Conservation (phyloP, 2,888 invertebrate genomes). For the Amblyjoppa proteus region DNA sequence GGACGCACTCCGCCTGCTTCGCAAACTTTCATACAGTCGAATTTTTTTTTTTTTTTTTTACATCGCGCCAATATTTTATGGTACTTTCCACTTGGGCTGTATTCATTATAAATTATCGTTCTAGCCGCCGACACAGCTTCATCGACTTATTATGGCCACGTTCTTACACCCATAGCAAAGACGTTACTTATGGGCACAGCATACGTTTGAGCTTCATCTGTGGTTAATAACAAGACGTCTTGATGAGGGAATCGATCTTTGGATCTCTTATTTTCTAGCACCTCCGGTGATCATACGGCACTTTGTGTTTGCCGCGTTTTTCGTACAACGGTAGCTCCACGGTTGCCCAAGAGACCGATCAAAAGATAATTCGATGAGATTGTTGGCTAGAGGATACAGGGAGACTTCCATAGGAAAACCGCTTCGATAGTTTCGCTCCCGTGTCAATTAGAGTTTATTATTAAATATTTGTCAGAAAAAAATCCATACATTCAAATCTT, state of each 20-base stretch:
- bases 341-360: slow-evolving; percentile 62
- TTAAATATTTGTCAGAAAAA: no score
- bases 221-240: slow-evolving; percentile 19
- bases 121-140: slow-evolving; percentile 14
- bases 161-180: slow-evolving; percentile 21
- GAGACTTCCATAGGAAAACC: no score
- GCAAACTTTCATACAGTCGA: slow-evolving; percentile 4
- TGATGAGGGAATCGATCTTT: slow-evolving; percentile 18
- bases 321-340: slow-evolving; percentile 27
- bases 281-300: not conserved
- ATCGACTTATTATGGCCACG: slow-evolving; percentile 30
- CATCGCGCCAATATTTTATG: slow-evolving; percentile 37
- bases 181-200: slow-evolving; percentile 25
- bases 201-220: not conserved
- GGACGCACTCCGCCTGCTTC: slow-evolving; percentile 32
- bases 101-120: slow-evolving; percentile 53
- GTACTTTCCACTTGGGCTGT: slow-evolving; percentile 42
- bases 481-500: not conserved
- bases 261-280: not conserved
- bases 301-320: slow-evolving; percentile 4
- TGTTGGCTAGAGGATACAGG: slow-evolving; percentile 11
- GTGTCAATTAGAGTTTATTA: not conserved
- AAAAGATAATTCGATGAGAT: slow-evolving; percentile 37
- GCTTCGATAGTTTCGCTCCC: not conserved
- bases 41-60: slow-evolving; percentile 17